Base-by-base conservation (phyloP, 2,113 vertebrate genomes). In the Pelecanoides urinatrix region DNA sequence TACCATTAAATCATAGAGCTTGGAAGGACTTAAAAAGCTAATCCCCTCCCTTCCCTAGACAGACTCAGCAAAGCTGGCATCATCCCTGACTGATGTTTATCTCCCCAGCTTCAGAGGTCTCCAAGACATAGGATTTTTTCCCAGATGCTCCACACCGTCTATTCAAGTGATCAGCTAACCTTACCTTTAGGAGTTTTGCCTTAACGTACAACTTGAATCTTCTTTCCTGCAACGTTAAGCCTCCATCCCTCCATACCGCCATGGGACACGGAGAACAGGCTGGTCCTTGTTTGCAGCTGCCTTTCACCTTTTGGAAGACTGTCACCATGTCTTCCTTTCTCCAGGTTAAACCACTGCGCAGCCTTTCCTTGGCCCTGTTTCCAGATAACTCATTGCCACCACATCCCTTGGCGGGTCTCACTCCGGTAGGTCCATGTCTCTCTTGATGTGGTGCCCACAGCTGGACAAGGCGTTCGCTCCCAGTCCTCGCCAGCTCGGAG, bases 391-490 rank as follows among this genome's bases (percentile, higher is more conserved):
- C 29, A 19, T 38, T 0, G 0, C 16, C 44, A 22, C 18, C 18
- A 20, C 0, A 1, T 42, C 42, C n/a, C 32, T 65, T 16, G 12
- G 21, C 4, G 10, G 34, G 5, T 58, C 30, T 67, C 22, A 2
- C 22, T 55, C 49, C 1, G 0, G 61, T 9, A 42, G 50, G 61
- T 70, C 55, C 53, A 11, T 30, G 27, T 78, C 38, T 79, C 19
- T 67, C 36, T 34, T 9, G 49, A 59, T 6, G 6, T 6, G 72
- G 15, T 62, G 22, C 36, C 75, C 40, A 13, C 6, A 16, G n/a
- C 22, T 19, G 55, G 50, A 12, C 14, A 10, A n/a, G 34, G 20
- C 2, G 0, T 36, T 67, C 0, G 2, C 13, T 67, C 61, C 0
- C 0, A 49, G 32, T 32, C 36, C 34, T 74, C 8, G 0, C 14